Evolutionary conservation across 2,888 invertebrate genomes (phyloP), one percentile per base, ranked within the genome.

Genomic region (Nipponacmea schrenckii): DNA sequence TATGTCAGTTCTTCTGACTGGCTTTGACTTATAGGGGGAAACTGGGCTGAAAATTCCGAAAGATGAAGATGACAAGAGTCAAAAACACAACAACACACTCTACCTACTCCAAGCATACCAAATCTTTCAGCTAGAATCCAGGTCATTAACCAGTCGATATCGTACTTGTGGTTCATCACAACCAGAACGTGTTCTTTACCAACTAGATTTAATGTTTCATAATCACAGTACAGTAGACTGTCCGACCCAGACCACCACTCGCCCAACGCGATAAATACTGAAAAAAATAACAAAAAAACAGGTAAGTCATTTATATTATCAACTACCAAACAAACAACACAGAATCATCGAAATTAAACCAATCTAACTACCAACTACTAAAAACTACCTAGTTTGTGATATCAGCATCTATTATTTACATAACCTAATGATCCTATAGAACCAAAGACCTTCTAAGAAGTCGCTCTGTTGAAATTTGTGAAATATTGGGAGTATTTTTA

Each of bases 81-180:
- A n/a, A n/a, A n/a, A n/a, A n/a, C n/a, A n/a, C n/a, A n/a, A n/a
- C n/a, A n/a, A n/a, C n/a, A n/a, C n/a, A n/a, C 31, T 31, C 31
- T 31, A 39, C 39, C 92, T 90, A 95, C 95, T 84, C 96, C 97
- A 79, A 97, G 91, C 78, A 95, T 92, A 80, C 91, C 90, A 79
- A 94, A 91, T 81, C 94, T 91, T 81, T 97, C 96, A 84, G 94
- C 93, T 81, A 95, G 92, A 87, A 96, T 93, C 96, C 96, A 97
- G 26, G 96, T 96, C 89, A 95, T 93, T 0, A 98, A 91, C 97
- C 97, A 97, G 89, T 98, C 98, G 81, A 96, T 93, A 91, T 98
- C 97, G 89, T 96, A 97, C 62, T 94, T 93, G 85, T 98, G 97
- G 89, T 98, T 98, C 95, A 97, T 96, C 68, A 97, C 91, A 67